Evolutionary conservation across 2,888 invertebrate species (phyloP), one percentile per base, ranked within the genome.

Genomic region (Carcina quercana): DNA sequence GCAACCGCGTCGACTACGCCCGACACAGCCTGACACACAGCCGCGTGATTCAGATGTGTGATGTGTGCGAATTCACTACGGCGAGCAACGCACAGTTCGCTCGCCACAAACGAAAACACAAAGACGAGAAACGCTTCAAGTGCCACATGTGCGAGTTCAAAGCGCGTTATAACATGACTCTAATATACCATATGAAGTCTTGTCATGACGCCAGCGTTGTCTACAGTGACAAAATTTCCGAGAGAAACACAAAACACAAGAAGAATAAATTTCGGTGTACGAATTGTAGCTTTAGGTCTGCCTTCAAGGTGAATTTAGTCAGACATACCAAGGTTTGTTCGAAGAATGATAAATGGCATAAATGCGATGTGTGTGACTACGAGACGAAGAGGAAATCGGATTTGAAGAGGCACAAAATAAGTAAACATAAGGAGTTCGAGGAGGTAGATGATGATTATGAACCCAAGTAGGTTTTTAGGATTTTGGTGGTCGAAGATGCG

Each of bases 151-250:
- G 80, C 13, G 54, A 54, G 0, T 79, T 68, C 13, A 51, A 48
- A n/a, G 72, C 79, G 0, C 56, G 56, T 0, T 72, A 75, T 11
- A 59, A 59, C 15, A 76, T 79, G 74, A 69, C 68, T 13, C 12
- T 80, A 0, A 42, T 69, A 0, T 76, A 73, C 25, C 80, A 82
- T 32, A 10, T 80, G 3, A 66, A 68, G 8, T 49, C 58, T 0
- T 79, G 80, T 7, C 42, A 48, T 0, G 12, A 22, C 0, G 34
- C 35, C 0, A 29, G 30, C 1, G 12, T 27, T 0, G 12, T 22
- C 0, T 34, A 35, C 0, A 29, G 30, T 1, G 12, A 26, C 1
- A 28, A 28, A 4, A 30, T 10, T n/a, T 10, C 14, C 3, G 21
- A 21, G 7, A 3, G 12, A 8, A 3, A n/a, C 8, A 13, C 4